Evolutionary conservation across 2,888 invertebrate species (phyloP).

Genomic region (Amphiduros pacificus): DNA sequence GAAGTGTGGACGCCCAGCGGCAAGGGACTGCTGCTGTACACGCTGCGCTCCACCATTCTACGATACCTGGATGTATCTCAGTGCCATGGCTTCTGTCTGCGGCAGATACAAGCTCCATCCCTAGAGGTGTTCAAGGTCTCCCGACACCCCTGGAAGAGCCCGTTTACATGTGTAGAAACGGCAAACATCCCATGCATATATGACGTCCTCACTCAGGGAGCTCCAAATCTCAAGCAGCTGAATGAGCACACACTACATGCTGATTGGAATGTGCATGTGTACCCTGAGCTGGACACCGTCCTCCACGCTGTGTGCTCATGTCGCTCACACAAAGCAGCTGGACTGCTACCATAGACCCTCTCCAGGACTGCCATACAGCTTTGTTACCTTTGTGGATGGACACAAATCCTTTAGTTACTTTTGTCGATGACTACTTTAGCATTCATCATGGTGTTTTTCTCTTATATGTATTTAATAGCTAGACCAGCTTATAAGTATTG

Average conservation of each 20-base stretch:
- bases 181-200: constrained; percentile 49
- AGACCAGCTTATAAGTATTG: no score
- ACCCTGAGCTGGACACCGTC: constrained; percentile 42
- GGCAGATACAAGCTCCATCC: constrained; percentile 41
- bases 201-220: constrained; percentile 43
- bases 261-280: constrained; percentile 38
- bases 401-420: no score
- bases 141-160: constrained; percentile 50
- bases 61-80: constrained; percentile 53
- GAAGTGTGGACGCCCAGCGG: constrained; percentile 57
- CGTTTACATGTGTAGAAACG: constrained; percentile 39
- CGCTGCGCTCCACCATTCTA: constrained; percentile 42
- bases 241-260: constrained; percentile 47
- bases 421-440: no score
- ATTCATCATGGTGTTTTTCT: no score
- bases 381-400: no score
- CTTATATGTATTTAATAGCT: no score
- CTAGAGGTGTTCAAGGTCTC: constrained; percentile 45
- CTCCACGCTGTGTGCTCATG: constrained; percentile 50
- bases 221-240: constrained; percentile 44
- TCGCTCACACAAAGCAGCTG: constrained; percentile 36
- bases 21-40: constrained; percentile 42
- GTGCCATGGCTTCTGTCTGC: constrained; percentile 53
- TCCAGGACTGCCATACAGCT: no score
- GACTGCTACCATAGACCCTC: no score